These are phyloP conservation scores for Sycophila texana DNA, from an alignment of 2,888 invertebrate genomes.

Conservation along the genomic window DNA sequence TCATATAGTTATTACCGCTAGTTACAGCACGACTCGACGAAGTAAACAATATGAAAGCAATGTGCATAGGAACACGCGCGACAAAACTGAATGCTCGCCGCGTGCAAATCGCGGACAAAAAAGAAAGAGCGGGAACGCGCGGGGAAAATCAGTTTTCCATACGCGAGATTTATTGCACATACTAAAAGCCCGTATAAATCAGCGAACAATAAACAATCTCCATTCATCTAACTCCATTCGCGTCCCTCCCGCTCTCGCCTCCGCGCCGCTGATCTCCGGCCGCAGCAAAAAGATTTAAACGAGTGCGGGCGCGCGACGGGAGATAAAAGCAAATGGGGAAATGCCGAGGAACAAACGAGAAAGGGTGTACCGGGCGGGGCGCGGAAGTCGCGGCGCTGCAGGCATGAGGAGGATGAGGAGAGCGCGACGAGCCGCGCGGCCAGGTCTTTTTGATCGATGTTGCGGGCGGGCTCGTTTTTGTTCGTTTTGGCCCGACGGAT, in stretches of 20 bases:
- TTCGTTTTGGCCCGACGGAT: constrained; percentile 20
- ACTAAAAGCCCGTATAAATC: constrained; percentile 3
- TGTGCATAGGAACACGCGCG: too few species aligned
- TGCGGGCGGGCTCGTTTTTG: constrained; percentile 12
- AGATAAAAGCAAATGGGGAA: neutral
- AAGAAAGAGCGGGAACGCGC: too few species aligned
- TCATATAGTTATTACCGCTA: too few species aligned
- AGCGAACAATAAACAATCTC: neutral
- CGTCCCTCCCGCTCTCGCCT: neutral
- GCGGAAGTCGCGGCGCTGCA: neutral
- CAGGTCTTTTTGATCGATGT: constrained; percentile 35
- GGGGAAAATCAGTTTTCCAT: too few species aligned
- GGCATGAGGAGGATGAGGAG: neutral
- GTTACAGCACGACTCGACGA: too few species aligned
- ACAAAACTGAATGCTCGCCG: too few species aligned
- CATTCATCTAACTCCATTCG: constrained; percentile 2
- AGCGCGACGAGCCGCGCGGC: neutral
- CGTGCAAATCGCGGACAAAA: too few species aligned
- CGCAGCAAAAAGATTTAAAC: neutral
- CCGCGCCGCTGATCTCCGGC: neutral
- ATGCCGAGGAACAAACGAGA: neutral
- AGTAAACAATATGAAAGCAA: too few species aligned
- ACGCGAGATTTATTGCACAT: neutral
- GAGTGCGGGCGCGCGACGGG: neutral
- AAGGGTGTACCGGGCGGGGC: neutral